Conservation (phyloP, 2,888 invertebrate species). For the Xestia ashworthii region DNA sequence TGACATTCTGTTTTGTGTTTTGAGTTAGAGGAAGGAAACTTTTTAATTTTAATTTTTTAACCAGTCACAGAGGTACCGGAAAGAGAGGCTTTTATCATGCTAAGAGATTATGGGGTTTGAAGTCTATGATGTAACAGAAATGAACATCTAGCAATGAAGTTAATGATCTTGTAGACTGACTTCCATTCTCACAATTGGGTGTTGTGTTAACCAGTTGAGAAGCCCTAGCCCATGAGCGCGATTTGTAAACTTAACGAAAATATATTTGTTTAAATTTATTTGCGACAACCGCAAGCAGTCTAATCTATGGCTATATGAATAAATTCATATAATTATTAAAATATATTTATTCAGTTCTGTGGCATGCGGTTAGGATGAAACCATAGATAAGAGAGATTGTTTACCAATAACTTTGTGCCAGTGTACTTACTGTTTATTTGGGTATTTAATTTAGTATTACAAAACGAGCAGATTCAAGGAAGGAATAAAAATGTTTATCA, state of each 20-base stretch:
- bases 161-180: background rate
- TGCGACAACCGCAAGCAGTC: too few species aligned
- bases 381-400: background rate
- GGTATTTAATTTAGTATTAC: background rate
- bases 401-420: background rate
- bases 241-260: too few species aligned
- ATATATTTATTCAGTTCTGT: background rate
- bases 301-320: too few species aligned
- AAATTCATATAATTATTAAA: too few species aligned
- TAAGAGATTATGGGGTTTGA: background rate
- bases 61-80: background rate
- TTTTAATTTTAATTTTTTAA: slow-evolving; percentile 17
- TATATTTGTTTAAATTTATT: too few species aligned
- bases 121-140: background rate
- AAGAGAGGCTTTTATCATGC: background rate
- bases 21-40: background rate
- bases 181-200: background rate
- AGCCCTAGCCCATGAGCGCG: too few species aligned
- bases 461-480: background rate
- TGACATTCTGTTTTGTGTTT: background rate
- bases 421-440: background rate
- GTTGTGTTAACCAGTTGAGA: background rate
- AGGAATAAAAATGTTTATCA: too few species aligned
- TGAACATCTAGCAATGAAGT: background rate
- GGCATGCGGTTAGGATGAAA: background rate